Evolutionary conservation across 2,888 invertebrate species (phyloP).

Genomic region (Torymus auratus): DNA sequence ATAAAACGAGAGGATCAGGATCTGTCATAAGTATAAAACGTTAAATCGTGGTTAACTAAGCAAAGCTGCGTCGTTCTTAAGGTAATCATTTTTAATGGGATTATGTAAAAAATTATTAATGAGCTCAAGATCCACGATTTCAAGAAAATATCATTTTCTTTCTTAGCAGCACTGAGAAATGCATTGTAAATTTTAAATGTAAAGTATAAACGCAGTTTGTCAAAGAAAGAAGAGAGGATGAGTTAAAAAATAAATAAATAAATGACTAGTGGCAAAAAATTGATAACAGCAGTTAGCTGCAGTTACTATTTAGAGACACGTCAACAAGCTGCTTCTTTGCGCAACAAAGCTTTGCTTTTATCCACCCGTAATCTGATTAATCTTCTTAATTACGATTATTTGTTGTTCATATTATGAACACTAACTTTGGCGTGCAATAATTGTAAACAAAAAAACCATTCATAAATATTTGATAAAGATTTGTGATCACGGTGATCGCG

Average conservation of each 20-base stretch:
- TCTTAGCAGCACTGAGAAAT: slow-evolving; percentile 44
- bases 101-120: slow-evolving; percentile 9
- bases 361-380: background rate
- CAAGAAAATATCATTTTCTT: slow-evolving; percentile 12
- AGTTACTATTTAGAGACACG: slow-evolving; percentile 14
- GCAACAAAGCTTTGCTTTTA: slow-evolving; percentile 31
- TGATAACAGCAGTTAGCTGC: slow-evolving; percentile 19
- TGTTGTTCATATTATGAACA: slow-evolving; percentile 11
- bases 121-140: slow-evolving; percentile 42
- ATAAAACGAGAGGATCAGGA: slow-evolving; percentile 28
- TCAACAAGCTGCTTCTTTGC: slow-evolving; percentile 40
- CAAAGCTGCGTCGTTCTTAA: slow-evolving; percentile 70
- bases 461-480: slow-evolving; percentile 1
- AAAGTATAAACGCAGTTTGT: slow-evolving; percentile 16
- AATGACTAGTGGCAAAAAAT: slow-evolving; percentile 11
- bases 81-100: slow-evolving; percentile 57
- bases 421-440: slow-evolving; percentile 8
- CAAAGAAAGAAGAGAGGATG: slow-evolving; percentile 1
- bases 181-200: slow-evolving; percentile 39
- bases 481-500: slow-evolving; percentile 66
- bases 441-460: background rate
- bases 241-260: slow-evolving; percentile 20
- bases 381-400: background rate
- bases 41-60: slow-evolving; percentile 73
- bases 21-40: slow-evolving; percentile 33